These are phyloP conservation scores for Apodemia mormo DNA, from an alignment of 2,888 invertebrate genomes.

Conservation along the genomic window DNA sequence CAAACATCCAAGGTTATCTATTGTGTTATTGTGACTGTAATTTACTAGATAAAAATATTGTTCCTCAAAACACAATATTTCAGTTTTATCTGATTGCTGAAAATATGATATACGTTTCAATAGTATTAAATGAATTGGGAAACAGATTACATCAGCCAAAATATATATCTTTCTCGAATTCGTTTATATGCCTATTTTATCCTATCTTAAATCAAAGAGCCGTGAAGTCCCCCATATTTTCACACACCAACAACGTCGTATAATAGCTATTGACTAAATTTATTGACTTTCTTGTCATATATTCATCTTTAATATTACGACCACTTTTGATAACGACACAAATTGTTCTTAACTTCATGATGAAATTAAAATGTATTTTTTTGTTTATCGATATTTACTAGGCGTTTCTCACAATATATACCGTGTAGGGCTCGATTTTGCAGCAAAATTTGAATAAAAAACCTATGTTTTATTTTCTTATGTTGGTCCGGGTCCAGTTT, in stretches of 20 bases:
- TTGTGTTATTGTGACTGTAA: not conserved
- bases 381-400: not conserved
- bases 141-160: constrained; percentile 1
- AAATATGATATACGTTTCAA: not conserved
- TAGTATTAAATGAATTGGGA: constrained; percentile 8
- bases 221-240: constrained; percentile 76
- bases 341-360: constrained; percentile 9
- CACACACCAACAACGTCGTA: constrained; percentile 73
- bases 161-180: constrained; percentile 1
- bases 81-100: not conserved
- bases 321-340: not conserved
- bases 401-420: too few species aligned
- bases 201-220: constrained; percentile 72
- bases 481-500: too few species aligned
- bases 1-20: not conserved
- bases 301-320: constrained; percentile 60
- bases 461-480: too few species aligned
- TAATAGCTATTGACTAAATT: constrained; percentile 80
- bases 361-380: not conserved
- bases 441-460: too few species aligned
- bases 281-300: constrained; percentile 77
- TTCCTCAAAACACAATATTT: not conserved
- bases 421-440: too few species aligned
- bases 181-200: constrained; percentile 17
- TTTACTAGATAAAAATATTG: not conserved